Evolutionary conservation across 2,888 invertebrate genomes (phyloP).

Genomic region (Eurytoma californica): DNA sequence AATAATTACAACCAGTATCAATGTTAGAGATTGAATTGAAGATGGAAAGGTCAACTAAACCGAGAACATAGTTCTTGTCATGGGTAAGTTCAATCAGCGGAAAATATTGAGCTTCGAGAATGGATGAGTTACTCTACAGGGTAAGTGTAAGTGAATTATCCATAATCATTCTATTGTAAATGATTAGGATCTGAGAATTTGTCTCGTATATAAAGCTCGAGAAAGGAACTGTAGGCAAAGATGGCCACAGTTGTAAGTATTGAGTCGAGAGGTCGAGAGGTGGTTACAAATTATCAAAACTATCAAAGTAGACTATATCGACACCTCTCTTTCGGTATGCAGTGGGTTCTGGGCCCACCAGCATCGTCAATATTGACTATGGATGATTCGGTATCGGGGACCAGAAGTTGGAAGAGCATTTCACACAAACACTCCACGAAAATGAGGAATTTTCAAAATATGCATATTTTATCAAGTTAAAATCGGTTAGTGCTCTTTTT

Average conservation of each 20-base stretch:
- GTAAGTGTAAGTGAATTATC: conserved; percentile 28
- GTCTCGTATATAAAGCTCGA: conserved; percentile 51
- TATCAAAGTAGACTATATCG: conserved; percentile 52
- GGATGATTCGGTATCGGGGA: conserved; percentile 49
- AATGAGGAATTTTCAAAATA: too few relatives aligned
- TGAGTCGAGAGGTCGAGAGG: conserved; percentile 37
- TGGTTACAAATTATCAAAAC: conserved; percentile 54
- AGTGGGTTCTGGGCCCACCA: conserved; percentile 58
- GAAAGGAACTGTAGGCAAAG: conserved; percentile 55
- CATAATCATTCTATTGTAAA: conserved; percentile 39
- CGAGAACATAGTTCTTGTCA: too few relatives aligned
- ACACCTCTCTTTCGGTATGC: conserved; percentile 52
- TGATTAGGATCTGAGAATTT: conserved; percentile 48
- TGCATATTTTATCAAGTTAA: too few relatives aligned
- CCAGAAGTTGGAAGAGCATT: conserved; percentile 50
- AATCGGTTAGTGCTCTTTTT: conserved; percentile 58
- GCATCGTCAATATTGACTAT: conserved; percentile 58
- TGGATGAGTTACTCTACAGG: too few relatives aligned
- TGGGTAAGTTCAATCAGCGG: conserved; percentile 49
- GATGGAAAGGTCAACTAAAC: too few relatives aligned
- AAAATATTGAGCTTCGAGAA: conserved; percentile 38
- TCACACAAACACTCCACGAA: conserved; percentile 58
- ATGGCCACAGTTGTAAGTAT: conserved; percentile 54
- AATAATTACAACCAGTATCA: conserved; percentile 30
- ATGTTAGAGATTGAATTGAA: too few relatives aligned